Conservation (phyloP, 2,113 vertebrate species). For the Dermatemys mawii region DNA sequence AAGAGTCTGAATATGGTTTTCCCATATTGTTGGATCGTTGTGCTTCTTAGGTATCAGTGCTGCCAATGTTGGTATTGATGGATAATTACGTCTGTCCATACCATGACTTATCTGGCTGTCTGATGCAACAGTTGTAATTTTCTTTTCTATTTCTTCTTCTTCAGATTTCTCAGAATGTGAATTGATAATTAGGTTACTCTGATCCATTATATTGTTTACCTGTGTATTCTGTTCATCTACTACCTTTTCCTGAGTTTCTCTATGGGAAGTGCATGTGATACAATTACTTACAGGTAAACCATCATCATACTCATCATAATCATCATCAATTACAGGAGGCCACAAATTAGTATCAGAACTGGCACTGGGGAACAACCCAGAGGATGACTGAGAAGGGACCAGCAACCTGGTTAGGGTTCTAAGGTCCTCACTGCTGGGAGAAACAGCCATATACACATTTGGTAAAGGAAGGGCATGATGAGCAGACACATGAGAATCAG, state of each 20-base stretch:
- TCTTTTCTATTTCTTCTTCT: slow-evolving; percentile 63
- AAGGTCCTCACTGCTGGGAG: slow-evolving; percentile 68
- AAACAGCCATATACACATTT: slow-evolving; percentile 65
- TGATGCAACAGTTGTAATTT: slow-evolving; percentile 51
- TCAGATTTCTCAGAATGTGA: slow-evolving; percentile 74
- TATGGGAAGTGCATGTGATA: slow-evolving; percentile 84
- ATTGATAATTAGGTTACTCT: slow-evolving; percentile 75
- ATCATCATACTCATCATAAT: slow-evolving; percentile 76
- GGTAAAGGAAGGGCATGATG: slow-evolving; percentile 66
- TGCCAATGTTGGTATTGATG: slow-evolving; percentile 32
- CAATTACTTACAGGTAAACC: slow-evolving; percentile 79
- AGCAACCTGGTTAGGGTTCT: slow-evolving; percentile 67
- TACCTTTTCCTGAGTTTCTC: slow-evolving; percentile 81
- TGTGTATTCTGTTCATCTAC: slow-evolving; percentile 78
- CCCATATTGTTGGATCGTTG: slow-evolving; percentile 68
- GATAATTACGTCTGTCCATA: slow-evolving; percentile 44
- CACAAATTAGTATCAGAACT: slow-evolving; percentile 65
- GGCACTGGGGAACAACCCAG: slow-evolving; percentile 69
- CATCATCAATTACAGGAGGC: slow-evolving; percentile 73
- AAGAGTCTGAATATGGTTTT: slow-evolving; percentile 77
- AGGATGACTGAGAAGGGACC: slow-evolving; percentile 72
- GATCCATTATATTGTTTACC: slow-evolving; percentile 75
- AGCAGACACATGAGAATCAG: slow-evolving; percentile 54
- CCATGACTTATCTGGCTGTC: slow-evolving; percentile 45
- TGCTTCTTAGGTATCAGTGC: slow-evolving; percentile 42